These are phyloP conservation scores for Torymus aiolomorphi DNA, from an alignment of 2,888 invertebrate species.

Conservation along the genomic window DNA sequence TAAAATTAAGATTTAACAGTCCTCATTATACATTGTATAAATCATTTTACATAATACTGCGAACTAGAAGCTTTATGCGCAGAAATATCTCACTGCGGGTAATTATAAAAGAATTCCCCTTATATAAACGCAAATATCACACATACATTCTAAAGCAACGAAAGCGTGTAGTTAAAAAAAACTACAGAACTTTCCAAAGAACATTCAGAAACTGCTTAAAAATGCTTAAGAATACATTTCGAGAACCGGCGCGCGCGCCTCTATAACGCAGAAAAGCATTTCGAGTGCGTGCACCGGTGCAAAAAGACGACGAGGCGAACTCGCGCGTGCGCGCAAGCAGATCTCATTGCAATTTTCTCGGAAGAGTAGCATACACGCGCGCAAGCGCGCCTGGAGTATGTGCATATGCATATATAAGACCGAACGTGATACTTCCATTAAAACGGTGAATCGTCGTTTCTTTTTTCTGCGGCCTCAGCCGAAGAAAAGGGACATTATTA, in stretches of 20 bases:
- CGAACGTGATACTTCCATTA: conserved; percentile 58
- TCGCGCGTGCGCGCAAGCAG: neutral
- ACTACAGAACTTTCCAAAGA: too few relatives aligned
- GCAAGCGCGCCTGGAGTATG: neutral
- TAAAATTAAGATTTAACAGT: too few relatives aligned
- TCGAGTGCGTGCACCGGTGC: conserved; percentile 7
- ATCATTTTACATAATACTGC: too few relatives aligned
- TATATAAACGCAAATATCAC: too few relatives aligned
- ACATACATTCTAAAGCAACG: too few relatives aligned
- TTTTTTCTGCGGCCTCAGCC: neutral
- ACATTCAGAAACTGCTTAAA: too few relatives aligned
- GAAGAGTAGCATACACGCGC: conserved; percentile 28
- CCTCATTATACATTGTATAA: too few relatives aligned
- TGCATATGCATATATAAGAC: conserved; percentile 1
- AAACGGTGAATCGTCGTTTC: conserved; percentile 57
- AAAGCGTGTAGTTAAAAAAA: too few relatives aligned
- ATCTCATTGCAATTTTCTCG: conserved; percentile 48
- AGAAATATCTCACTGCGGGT: too few relatives aligned
- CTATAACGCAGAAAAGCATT: conserved; percentile 34
- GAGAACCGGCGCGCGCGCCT: neutral
- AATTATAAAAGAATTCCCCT: too few relatives aligned
- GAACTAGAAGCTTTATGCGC: too few relatives aligned
- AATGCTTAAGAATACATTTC: too few relatives aligned
- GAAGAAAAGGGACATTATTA: conserved; percentile 41
- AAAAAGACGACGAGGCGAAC: conserved; percentile 4